Evolutionary conservation across 2,797 vertebrate species (phyloP).

Genomic region (Myioborus miniatus): DNA sequence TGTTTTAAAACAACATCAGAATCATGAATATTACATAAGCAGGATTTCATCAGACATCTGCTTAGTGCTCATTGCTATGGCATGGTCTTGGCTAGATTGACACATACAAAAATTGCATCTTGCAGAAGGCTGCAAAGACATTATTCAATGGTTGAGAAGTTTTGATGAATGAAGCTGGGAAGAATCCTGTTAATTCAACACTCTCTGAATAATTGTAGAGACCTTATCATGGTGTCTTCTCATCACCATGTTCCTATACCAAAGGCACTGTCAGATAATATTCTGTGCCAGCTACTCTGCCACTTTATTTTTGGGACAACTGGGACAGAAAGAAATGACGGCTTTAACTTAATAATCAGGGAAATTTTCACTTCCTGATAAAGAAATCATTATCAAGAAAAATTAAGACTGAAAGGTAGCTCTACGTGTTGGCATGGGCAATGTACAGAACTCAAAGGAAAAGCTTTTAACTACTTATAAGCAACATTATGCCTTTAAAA

Average conservation of each 20-base stretch:
- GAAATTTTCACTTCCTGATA: background rate
- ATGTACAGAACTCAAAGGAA: background rate
- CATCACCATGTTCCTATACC: background rate
- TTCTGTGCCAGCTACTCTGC: background rate
- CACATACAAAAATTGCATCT: background rate
- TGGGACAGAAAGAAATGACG: background rate
- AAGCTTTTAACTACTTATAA: background rate
- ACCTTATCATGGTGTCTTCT: background rate
- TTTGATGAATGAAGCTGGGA: background rate
- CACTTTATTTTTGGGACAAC: background rate
- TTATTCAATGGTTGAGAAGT: background rate
- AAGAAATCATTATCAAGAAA: background rate
- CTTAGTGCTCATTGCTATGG: background rate
- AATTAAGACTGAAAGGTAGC: background rate
- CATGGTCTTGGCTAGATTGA: background rate
- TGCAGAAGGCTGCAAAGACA: background rate
- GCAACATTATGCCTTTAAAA: background rate
- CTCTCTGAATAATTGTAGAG: background rate
- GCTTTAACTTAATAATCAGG: background rate
- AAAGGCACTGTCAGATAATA: background rate
- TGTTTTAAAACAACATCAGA: background rate
- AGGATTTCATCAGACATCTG: background rate
- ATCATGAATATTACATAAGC: background rate
- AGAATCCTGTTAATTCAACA: background rate
- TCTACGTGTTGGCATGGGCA: background rate